Base-by-base conservation (phyloP, 2,888 invertebrate genomes). In the Clivina fossor region DNA sequence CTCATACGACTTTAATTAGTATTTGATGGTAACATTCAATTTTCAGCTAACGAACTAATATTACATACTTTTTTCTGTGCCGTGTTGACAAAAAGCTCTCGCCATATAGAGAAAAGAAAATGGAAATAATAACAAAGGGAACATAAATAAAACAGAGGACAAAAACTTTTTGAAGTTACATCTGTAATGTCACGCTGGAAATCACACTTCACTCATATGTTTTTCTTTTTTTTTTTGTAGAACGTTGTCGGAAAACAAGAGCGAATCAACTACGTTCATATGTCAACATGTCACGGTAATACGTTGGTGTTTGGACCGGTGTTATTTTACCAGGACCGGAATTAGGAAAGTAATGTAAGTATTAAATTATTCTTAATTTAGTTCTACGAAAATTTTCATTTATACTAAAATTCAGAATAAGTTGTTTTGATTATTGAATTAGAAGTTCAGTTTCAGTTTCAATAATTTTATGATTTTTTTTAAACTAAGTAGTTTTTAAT, bases 131-230 rank as follows among this genome's bases (percentile, higher is more conserved):
- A 30, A 38, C 38, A 28, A 49, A 49, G 26, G 19, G 15, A 9
- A 28, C 28, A 20, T 13, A 49, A 35, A 38, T 19, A 38, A 28
- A 28, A 18, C n/a, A 41, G 2, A 37, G 16, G 11, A 37, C 37
- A 37, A 37, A 37, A 37, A 37, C 11, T 28, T 13, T 32, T 26
- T 41, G 24, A 43, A 51, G 51, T 51, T 51, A 51, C 41, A 41
- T 51, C 28, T 51, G 51, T 51, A 43, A 43, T 51, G 40, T 49
- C 30, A 22, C 48, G 13, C 40, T 40, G 40, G 35, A 50, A 50
- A 50, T 50, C 50, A 41, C 51, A 51, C 43, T 41, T 50, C 41
- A 41, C 30, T 41, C 32, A 43, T 51, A 30, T 51, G 28, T 32
- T 41, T 51, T 43, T 43, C 51, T 41, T 51, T 41, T 49, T 38